Percentiles rank a stretch among this genome's conserved stretches.
Evolutionary conservation across 1,140 invertebrate genomes (phyloP).

Genomic region (Pogonomyrmex barbatus): DNA sequence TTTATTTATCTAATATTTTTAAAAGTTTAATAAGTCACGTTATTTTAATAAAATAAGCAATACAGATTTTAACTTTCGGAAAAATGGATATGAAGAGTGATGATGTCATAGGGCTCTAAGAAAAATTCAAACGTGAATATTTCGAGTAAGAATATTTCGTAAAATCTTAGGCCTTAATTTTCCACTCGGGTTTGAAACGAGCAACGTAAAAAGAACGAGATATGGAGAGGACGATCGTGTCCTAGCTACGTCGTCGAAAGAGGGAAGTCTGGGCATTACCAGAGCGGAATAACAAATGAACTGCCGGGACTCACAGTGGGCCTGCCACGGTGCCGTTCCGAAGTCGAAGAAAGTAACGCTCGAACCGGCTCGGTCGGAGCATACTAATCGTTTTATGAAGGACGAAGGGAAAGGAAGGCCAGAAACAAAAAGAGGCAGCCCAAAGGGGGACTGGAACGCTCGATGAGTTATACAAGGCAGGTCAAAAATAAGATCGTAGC

Average conservation of each 20-base stretch:
- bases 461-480: conserved; percentile 15
- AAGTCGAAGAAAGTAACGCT: conserved; percentile 69
- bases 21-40: not conserved
- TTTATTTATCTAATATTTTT: not conserved
- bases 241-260: conserved; percentile 57
- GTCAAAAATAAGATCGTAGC: not conserved
- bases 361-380: conserved; percentile 67
- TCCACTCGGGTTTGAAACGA: not conserved
- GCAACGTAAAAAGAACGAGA: conserved; percentile 5
- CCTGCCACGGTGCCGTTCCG: conserved; percentile 68
- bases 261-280: conserved; percentile 57
- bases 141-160: not conserved
- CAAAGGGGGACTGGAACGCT: not conserved
- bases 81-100: not conserved
- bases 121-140: conserved; percentile 3
- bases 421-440: conserved; percentile 2
- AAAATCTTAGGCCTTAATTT: not conserved
- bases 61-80: not conserved
- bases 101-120: not conserved
- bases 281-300: conserved; percentile 80
- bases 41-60: not conserved
- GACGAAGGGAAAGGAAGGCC: conserved; percentile 58
- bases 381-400: conserved; percentile 78
- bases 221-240: conserved; percentile 17
- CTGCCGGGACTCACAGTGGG: conserved; percentile 68